These are phyloP conservation scores for Acrobasis suavella DNA, from an alignment of 2,888 invertebrate genomes.

Conservation along the genomic window DNA sequence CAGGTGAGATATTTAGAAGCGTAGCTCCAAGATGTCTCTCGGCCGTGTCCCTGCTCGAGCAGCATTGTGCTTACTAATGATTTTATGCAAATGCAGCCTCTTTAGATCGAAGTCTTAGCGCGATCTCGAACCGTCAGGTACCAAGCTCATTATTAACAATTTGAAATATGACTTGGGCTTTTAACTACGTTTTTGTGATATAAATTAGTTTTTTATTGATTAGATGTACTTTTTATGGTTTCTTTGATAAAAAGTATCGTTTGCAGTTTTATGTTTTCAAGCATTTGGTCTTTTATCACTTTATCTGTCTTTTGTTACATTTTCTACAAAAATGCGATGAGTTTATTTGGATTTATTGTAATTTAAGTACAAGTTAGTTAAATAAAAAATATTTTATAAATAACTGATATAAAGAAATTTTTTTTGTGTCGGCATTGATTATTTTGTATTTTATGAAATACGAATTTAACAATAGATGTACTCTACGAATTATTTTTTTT, in stretches of 20 bases:
- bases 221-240: slow-evolving; percentile 43
- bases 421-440: too few species aligned
- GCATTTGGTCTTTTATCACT: too few species aligned
- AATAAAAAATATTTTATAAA: too few species aligned
- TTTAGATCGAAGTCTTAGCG: slow-evolving; percentile 82
- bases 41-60: slow-evolving; percentile 77
- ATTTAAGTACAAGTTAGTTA: too few species aligned
- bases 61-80: slow-evolving; percentile 83
- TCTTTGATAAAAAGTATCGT: not conserved
- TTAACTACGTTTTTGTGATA: slow-evolving; percentile 62
- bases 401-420: too few species aligned
- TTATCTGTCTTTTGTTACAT: too few species aligned
- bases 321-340: too few species aligned
- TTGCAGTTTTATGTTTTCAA: too few species aligned
- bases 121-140: slow-evolving; percentile 81
- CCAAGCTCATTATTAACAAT: slow-evolving; percentile 80
- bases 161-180: slow-evolving; percentile 79
- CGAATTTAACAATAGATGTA: too few species aligned
- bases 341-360: too few species aligned
- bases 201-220: slow-evolving; percentile 66
- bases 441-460: too few species aligned
- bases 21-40: slow-evolving; percentile 73
- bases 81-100: slow-evolving; percentile 83
- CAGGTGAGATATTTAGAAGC: slow-evolving; percentile 58
- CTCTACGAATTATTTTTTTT: too few species aligned